Evolutionary conservation across 2,113 vertebrate species (phyloP), one percentile per base, ranked within the genome.

Genomic region (Plestiodon gilberti): DNA sequence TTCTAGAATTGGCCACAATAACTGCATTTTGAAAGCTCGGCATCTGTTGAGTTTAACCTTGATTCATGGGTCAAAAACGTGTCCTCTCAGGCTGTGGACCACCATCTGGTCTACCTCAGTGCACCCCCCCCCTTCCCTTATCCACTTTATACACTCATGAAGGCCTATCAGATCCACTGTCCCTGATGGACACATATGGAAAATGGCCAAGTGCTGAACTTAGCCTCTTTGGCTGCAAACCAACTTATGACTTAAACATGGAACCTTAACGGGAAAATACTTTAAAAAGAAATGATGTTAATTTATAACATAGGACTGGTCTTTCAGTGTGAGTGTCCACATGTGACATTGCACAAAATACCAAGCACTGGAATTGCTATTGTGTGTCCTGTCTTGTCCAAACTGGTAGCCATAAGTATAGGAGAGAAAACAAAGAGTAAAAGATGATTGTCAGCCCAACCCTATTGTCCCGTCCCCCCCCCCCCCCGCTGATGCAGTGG

Each of bases 41-140:
- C 93, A 94, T 91, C 93, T 94, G 93, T 91, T 94, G 93, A 93
- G 86, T 95, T 94, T 93, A 95, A 94, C 89, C 92, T 88, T 93
- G 91, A 92, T 92, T 92, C 10, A 4, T 93, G 91, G 92, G 91
- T 95, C 92, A 94, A 64, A 95, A 91, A 92, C 93, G 89, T 93
- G 92, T 95, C 91, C 90, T 93, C 93, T 95, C 88, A 87, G 92
- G 92, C 93, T 95, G 91, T 81, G 93, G 93, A 94, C 92, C 94
- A 90, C 93, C 93, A 95, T 95, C 94, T 94, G 95, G 91, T 93
- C 28, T 75, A 48, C 35, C 13, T 62, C 35, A 30, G n/a, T 64
- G 80, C 35, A 35, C 20, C 55, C 28, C 23, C 33, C 15, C 91
- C 89, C 90, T 93, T 84, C 80, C 79, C 92, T 81, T 84, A 83